A percentile compares a stretch with the other conserved stretches of the same genome.
Conservation (phyloP, 1,140 invertebrate genomes). For the Acromyrmex charruanus region DNA sequence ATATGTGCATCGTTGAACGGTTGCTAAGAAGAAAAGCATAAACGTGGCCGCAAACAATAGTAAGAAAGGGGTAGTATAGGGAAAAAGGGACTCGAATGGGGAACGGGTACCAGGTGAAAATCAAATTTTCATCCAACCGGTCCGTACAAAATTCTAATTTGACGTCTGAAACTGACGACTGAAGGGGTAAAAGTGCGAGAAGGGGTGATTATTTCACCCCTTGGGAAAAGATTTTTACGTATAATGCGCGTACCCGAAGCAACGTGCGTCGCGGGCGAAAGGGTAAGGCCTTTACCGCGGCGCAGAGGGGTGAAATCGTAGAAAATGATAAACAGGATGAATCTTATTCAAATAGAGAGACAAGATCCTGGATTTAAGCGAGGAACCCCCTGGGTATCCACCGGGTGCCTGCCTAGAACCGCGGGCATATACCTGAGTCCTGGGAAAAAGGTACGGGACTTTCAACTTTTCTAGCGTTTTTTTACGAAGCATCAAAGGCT, state of each 20-base stretch:
- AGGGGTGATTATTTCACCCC: conserved; percentile 79
- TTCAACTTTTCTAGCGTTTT: conserved; percentile 68
- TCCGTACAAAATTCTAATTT: conserved; percentile 85
- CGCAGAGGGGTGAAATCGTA: conserved; percentile 79
- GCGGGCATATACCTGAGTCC: conserved; percentile 77
- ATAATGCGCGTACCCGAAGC: conserved; percentile 64
- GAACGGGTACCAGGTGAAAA: conserved; percentile 79
- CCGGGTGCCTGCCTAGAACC: conserved; percentile 65
- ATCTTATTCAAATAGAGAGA: conserved; percentile 86
- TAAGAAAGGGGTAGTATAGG: conserved; percentile 63
- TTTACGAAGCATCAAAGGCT: conserved; percentile 58
- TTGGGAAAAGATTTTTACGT: conserved; percentile 83
- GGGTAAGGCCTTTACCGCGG: conserved; percentile 58
- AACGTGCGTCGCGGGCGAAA: conserved; percentile 57
- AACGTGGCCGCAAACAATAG: conserved; percentile 42
- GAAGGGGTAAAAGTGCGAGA: conserved; percentile 72
- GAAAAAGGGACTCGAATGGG: conserved; percentile 57
- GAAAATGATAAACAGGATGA: conserved; percentile 85
- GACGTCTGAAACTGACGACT: conserved; percentile 79
- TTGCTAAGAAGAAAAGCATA: conserved; percentile 15
- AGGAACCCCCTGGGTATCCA: conserved; percentile 68
- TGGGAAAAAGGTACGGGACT: conserved; percentile 81
- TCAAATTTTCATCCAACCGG: conserved; percentile 79
- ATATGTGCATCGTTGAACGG: conserved; percentile 1
- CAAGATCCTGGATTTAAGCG: conserved; percentile 82